Base-by-base conservation (phyloP, 2,797 vertebrate genomes). In the Anabacerthia variegaticeps region DNA sequence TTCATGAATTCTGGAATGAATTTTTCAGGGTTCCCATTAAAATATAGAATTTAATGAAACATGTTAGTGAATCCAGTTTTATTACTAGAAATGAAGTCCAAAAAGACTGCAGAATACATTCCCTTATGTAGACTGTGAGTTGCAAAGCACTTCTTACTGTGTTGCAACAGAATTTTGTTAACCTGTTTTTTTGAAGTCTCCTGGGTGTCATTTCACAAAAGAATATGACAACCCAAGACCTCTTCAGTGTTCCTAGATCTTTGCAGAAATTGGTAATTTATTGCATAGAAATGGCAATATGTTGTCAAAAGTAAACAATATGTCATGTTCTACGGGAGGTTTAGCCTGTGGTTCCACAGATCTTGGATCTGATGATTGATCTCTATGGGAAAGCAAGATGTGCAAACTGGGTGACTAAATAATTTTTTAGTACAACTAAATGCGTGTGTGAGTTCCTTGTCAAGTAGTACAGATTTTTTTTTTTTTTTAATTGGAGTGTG, bases 111-210 rank as follows among this genome's bases (percentile, higher is more conserved):
- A n/a, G 68, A 61, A 27, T 59, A 10, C 4, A 12, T 52, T 3
- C 7, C 4, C 21, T 72, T 46, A 18, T 2, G 18, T 46, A 56
- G 91, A 74, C 16, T 55, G 3, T 34, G 39, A 73, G 19, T 75
- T 0, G 0, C 14, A 51, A 80, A 71, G 39, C 10, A 37, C 28
- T 71, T 73, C 30, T 80, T 15, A 4, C 20, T 72, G 54, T 4
- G 26, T 73, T 88, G 36, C 18, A 67, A 36, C 5, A 27, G 11
- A 58, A 7, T 14, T 65, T 86, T 55, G 9, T 65, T n/a, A 34
- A 22, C 15, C 21, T 39, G 52, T 44, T 44, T 44, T 44, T 34
- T 49, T 2, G 1, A 84, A 52, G 21, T 78, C 36, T 73, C 16
- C 15, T 54, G 46, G 9, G 26, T 84, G 27, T 4, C 46, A 32